Percentiles rank a stretch among this genome's conserved stretches.
These are phyloP conservation scores for Bombus huntii DNA, from an alignment of 1,140 invertebrate genomes.

Conservation along the genomic window DNA sequence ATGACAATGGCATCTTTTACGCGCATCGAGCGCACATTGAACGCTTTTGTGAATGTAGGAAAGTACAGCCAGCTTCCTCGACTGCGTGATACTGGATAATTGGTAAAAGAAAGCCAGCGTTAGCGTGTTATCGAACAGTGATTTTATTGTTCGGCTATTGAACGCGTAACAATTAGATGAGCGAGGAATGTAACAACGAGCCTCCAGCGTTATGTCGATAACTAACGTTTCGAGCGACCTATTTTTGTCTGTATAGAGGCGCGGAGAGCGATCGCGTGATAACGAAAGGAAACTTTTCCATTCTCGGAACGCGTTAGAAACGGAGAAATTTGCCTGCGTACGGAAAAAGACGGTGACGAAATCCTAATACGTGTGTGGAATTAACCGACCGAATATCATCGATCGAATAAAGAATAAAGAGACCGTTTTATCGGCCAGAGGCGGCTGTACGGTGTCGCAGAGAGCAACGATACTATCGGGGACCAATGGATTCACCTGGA, in stretches of 20 bases:
- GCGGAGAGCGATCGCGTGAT: background rate
- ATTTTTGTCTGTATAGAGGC: background rate
- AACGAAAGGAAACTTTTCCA: background rate
- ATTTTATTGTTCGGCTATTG: background rate
- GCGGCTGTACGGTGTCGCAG: background rate
- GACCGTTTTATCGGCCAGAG: background rate
- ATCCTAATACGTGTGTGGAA: background rate
- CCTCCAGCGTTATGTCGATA: too few relatives aligned
- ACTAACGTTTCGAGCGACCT: too few relatives aligned
- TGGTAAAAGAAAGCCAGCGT: background rate
- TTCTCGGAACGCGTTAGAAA: background rate
- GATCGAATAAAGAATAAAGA: background rate
- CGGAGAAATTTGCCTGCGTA: too few relatives aligned
- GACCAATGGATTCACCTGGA: slow-evolving; percentile 29
- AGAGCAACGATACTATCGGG: slow-evolving; percentile 18
- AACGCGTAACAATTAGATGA: background rate
- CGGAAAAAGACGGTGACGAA: background rate
- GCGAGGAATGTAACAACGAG: background rate
- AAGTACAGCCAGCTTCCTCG: background rate
- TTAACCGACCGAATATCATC: background rate
- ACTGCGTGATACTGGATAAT: background rate
- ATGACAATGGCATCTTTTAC: slow-evolving; percentile 24
- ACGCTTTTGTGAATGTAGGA: background rate
- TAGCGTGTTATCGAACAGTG: background rate
- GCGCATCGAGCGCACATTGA: background rate